Conservation (phyloP, 2,797 vertebrate species). For the Hylomyscus alleni region DNA sequence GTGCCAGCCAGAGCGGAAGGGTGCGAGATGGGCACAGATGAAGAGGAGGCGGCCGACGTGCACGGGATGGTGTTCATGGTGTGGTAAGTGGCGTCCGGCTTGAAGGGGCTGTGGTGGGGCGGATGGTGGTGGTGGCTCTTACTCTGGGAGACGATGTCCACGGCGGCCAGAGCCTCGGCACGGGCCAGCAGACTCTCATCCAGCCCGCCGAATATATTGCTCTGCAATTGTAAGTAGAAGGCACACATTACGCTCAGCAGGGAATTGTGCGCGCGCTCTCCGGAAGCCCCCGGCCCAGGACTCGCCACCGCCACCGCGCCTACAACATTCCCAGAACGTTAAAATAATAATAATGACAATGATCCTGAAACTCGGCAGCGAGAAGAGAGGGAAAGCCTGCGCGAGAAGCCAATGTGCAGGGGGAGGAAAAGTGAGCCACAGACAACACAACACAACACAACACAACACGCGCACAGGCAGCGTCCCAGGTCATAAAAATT, state of each 20-base stretch:
- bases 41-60: conserved; percentile 93
- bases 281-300: conserved; percentile 66
- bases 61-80: conserved; percentile 99
- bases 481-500: conserved; percentile 99
- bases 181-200: conserved; percentile 99
- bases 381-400: conserved; percentile 21
- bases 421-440: conserved; percentile 73
- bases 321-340: conserved; percentile 84
- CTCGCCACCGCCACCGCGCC: conserved; percentile 46
- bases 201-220: conserved; percentile 99
- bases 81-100: conserved; percentile 99
- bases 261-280: conserved; percentile 80
- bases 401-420: conserved; percentile 63
- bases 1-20: conserved; percentile 93
- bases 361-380: conserved; percentile 21
- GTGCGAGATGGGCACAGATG: conserved; percentile 95
- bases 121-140: conserved; percentile 99
- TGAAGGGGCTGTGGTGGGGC: conserved; percentile 99
- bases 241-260: conserved; percentile 97
- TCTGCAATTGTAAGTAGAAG: conserved; percentile 99
- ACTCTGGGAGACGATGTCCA: conserved; percentile 99
- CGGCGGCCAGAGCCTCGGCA: conserved; percentile 99
- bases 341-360: conserved; percentile 86
- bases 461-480: conserved; percentile 91
- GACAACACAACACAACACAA: conserved; percentile 69